A percentile compares a stretch with the other conserved stretches of the same genome.
phyloP scores from a whole-genome alignment of 2,888 invertebrate genomes.

The Aphidoletes aphidimyza region DNA sequence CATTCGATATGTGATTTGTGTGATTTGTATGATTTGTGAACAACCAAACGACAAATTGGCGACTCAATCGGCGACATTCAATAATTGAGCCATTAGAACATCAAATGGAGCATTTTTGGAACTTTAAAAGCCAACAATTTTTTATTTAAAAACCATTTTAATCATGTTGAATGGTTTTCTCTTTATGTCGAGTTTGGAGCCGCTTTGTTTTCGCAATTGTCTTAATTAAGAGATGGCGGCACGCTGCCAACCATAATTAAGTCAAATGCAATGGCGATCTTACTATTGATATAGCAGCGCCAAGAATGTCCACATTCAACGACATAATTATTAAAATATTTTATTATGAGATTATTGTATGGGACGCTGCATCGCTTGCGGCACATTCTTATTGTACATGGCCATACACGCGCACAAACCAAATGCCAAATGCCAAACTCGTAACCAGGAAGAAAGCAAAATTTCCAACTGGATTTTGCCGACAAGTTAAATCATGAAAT shows the following conservation, averaged over 20 bases:
- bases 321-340: slow-evolving; percentile 46
- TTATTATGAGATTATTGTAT: slow-evolving; percentile 44
- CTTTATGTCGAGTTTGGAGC: not conserved
- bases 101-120: too few species aligned
- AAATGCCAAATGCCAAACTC: slow-evolving; percentile 46
- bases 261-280: not conserved
- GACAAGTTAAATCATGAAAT: not conserved
- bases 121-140: too few species aligned
- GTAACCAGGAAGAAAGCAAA: slow-evolving; percentile 44
- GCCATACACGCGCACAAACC: not conserved
- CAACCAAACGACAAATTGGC: slow-evolving; percentile 7
- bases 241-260: not conserved
- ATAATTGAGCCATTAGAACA: too few species aligned
- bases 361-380: not conserved
- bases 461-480: not conserved
- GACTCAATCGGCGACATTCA: too few species aligned
- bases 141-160: too few species aligned
- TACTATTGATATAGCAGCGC: slow-evolving; percentile 9
- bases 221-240: not conserved
- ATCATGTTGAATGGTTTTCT: slow-evolving; percentile 7
- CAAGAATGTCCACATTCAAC: slow-evolving; percentile 23
- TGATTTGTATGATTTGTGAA: slow-evolving; percentile 23
- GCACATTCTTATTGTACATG: slow-evolving; percentile 19
- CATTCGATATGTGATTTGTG: not conserved
- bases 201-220: not conserved